phyloP scores from a whole-genome alignment of 92 coral and sea anemone species.

The Parazoanthus darwini region DNA sequence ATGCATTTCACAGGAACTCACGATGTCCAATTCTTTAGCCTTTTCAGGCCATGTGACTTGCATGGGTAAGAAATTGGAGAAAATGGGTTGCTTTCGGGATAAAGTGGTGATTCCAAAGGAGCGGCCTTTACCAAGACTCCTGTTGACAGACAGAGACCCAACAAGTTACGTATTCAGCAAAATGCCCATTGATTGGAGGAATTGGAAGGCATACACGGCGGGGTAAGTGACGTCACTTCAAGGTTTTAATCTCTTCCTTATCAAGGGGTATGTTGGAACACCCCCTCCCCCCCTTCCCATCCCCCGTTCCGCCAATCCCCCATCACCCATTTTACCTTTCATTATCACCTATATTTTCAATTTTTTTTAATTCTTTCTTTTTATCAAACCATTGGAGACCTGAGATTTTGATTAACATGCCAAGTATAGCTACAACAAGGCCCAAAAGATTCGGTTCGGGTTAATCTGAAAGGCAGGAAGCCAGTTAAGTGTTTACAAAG shows the following conservation, averaged over 20 bases:
- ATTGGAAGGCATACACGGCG: conserved; percentile 20
- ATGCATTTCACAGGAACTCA: too few species aligned
- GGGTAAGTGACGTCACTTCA: background rate
- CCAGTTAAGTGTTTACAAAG: too few species aligned
- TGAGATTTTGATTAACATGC: too few species aligned
- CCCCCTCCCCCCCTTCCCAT: background rate
- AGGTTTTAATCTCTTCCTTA: background rate
- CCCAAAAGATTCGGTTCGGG: too few species aligned
- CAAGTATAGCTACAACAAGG: too few species aligned
- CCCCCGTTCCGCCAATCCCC: background rate
- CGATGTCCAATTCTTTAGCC: background rate
- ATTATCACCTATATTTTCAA: too few species aligned
- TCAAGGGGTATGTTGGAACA: background rate
- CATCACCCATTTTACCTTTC: background rate
- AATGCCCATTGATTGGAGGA: conserved; percentile 27
- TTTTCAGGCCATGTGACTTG: conserved; percentile 37
- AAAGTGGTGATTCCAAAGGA: conserved; percentile 21
- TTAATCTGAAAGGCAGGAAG: too few species aligned
- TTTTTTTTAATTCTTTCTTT: too few species aligned
- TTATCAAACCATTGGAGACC: too few species aligned
- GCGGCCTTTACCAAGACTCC: conserved; percentile 26
- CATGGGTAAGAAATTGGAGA: conserved; percentile 12
- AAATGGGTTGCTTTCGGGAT: conserved; percentile 34
- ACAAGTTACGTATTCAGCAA: conserved; percentile 25
- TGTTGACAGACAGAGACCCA: conserved; percentile 37